These are phyloP conservation scores for Aspidiotus destructor DNA, from an alignment of 2,888 invertebrate species.

Conservation along the genomic window DNA sequence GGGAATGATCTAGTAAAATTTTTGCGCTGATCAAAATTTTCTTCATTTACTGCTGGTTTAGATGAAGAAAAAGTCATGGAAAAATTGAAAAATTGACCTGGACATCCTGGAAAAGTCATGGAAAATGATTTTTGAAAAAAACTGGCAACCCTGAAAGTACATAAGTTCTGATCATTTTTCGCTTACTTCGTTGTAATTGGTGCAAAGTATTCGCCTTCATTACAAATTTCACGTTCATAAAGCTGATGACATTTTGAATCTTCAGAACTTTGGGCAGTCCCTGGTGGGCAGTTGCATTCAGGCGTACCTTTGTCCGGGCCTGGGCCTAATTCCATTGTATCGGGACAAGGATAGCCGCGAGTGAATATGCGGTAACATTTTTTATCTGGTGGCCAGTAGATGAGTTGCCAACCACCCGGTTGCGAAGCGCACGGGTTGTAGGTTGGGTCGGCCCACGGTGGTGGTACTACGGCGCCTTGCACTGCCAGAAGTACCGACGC, in stretches of 20 bases:
- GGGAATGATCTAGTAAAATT: no score
- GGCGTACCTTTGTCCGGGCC: slow-evolving; percentile 52
- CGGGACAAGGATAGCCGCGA: slow-evolving; percentile 67
- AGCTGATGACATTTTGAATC: slow-evolving; percentile 63
- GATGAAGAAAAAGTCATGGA: no score
- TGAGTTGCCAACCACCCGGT: slow-evolving; percentile 73
- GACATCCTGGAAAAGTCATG: no score
- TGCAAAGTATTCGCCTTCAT: slow-evolving; percentile 62
- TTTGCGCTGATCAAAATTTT: no score
- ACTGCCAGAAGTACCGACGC: slow-evolving; percentile 18
- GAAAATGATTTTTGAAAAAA: no score
- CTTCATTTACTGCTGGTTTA: no score
- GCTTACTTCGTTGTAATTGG: slow-evolving; percentile 46
- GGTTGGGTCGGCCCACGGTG: slow-evolving; percentile 74
- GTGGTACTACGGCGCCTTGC: slow-evolving; percentile 58
- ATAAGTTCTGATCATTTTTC: neutral
- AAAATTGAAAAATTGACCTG: no score
- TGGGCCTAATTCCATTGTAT: slow-evolving; percentile 72
- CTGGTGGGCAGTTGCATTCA: slow-evolving; percentile 74
- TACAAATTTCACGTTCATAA: slow-evolving; percentile 65
- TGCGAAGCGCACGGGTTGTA: slow-evolving; percentile 71
- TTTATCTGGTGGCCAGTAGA: slow-evolving; percentile 73
- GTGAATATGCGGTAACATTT: slow-evolving; percentile 81
- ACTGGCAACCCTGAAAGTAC: no score
- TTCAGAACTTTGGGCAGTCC: slow-evolving; percentile 59